Evolutionary conservation across 2,113 vertebrate genomes (phyloP).

Genomic region (Protobothrops flavoviridis): DNA sequence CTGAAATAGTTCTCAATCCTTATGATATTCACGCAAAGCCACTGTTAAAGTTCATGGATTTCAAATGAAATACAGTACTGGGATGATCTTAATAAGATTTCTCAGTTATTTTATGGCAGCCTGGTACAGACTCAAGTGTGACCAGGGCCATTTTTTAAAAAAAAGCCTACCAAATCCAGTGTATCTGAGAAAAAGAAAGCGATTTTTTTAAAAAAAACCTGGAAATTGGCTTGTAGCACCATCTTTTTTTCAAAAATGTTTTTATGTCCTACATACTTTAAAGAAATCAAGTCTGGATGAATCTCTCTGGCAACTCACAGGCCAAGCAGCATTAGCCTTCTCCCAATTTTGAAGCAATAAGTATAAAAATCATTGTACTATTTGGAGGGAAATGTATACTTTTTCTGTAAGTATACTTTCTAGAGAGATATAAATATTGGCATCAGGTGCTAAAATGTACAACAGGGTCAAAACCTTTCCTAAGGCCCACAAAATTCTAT

Average conservation of each 20-base stretch:
- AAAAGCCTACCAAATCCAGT: neutral
- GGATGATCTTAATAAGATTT: neutral
- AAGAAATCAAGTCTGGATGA: neutral
- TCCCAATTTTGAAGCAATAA: neutral
- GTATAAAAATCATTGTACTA: neutral
- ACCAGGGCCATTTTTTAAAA: neutral
- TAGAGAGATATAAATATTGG: neutral
- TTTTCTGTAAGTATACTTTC: neutral
- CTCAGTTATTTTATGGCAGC: neutral
- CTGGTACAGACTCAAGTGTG: neutral
- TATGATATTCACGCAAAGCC: neutral
- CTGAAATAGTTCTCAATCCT: neutral
- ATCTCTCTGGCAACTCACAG: neutral
- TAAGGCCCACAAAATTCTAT: neutral
- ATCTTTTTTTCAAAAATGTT: neutral
- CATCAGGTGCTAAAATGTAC: neutral
- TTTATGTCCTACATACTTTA: neutral
- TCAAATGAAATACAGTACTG: neutral
- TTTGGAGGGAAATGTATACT: neutral
- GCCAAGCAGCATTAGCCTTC: neutral
- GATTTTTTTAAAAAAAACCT: neutral
- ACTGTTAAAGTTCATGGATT: slow-evolving; percentile 10
- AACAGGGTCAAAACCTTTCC: neutral
- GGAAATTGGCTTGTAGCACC: neutral
- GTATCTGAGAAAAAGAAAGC: neutral